A percentile compares a stretch with the other conserved stretches of the same genome.
These are phyloP conservation scores for Ciconia stormi DNA, from an alignment of 2,113 vertebrate genomes.

Conservation along the genomic window DNA sequence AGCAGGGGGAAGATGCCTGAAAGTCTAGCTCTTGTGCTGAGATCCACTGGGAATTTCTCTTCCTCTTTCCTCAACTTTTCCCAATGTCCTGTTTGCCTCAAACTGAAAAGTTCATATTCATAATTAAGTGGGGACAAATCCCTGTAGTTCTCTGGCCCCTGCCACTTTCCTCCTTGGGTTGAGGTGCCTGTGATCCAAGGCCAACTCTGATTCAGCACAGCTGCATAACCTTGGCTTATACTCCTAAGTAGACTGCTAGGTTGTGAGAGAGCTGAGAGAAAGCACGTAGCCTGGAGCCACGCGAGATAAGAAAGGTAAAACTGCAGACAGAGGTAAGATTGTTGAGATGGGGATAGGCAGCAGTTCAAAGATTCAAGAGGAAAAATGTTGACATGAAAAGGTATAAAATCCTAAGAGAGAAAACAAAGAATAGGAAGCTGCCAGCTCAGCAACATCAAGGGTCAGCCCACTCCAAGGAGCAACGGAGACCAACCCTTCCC, in stretches of 20 bases:
- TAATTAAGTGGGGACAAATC: background rate
- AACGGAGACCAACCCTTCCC: background rate
- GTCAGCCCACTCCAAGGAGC: background rate
- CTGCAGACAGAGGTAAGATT: background rate
- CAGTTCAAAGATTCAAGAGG: background rate
- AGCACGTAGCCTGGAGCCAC: background rate
- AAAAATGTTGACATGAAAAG: background rate
- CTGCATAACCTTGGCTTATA: background rate
- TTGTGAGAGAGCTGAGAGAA: background rate
- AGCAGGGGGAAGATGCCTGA: background rate
- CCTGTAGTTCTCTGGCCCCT: background rate
- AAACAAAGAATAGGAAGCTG: background rate
- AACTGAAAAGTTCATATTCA: background rate
- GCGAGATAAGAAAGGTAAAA: conserved; percentile 2
- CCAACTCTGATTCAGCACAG: background rate
- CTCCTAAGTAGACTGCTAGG: background rate
- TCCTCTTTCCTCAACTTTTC: background rate
- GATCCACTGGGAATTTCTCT: background rate
- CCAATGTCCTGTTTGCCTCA: background rate
- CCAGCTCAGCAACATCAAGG: background rate
- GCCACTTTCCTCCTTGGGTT: background rate
- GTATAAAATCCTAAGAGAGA: background rate
- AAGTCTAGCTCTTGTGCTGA: background rate
- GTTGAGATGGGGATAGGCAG: background rate
- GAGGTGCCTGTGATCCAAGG: background rate